Evolutionary conservation across 2,797 vertebrate genomes (phyloP).

Genomic region (Thripadectes ignobilis): DNA sequence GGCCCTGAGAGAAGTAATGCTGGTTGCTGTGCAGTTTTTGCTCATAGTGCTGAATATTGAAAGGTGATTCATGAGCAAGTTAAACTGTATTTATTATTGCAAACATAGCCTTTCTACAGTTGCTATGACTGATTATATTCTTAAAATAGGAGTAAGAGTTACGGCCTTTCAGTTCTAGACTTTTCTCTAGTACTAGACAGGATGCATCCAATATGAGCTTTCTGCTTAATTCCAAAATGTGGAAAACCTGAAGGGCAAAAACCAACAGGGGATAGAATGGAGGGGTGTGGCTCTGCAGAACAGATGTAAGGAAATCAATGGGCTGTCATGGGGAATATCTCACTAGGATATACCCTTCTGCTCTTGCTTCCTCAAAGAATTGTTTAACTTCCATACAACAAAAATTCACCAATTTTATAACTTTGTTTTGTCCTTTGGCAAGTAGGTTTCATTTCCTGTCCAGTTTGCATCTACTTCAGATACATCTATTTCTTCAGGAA

Average conservation of each 20-base stretch:
- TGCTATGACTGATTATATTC: background rate
- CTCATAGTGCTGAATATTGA: background rate
- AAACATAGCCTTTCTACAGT: background rate
- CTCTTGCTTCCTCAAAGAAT: background rate
- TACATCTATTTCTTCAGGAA: background rate
- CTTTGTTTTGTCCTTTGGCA: background rate
- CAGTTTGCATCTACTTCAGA: background rate
- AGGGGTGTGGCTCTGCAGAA: background rate
- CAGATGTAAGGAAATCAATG: background rate
- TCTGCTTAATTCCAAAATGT: background rate
- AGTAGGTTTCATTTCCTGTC: background rate
- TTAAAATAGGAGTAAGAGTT: background rate
- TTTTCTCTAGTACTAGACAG: background rate
- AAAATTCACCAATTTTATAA: background rate
- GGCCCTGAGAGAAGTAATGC: background rate
- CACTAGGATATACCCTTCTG: background rate
- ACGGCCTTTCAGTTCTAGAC: background rate
- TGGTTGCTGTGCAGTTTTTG: background rate
- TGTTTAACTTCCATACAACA: background rate
- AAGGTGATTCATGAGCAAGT: slow-evolving; percentile 8
- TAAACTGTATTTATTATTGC: background rate
- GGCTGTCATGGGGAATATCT: background rate
- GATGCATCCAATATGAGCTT: background rate
- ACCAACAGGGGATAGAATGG: background rate
- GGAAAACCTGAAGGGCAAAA: background rate